A percentile compares a stretch with the other conserved stretches of the same genome.
Conservation (phyloP, 1,140 invertebrate genomes). For the Archegozetes longisetosus region DNA sequence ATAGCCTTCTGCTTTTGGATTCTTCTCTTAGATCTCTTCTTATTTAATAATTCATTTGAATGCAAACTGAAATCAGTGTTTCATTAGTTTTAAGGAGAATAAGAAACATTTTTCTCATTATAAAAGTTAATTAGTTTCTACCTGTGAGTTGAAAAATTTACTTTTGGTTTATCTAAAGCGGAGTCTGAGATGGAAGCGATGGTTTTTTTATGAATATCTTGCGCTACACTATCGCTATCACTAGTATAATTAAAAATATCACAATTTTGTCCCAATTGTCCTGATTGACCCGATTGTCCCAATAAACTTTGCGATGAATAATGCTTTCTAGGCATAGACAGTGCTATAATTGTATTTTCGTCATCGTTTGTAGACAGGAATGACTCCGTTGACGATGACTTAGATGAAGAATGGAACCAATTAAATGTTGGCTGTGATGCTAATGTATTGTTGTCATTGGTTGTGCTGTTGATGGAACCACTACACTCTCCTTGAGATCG, state of each 20-base stretch:
- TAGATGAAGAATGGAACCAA: neutral
- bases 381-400: slow-evolving; percentile 2
- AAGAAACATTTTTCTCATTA: neutral
- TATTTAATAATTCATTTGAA: neutral
- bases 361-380: neutral
- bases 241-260: neutral
- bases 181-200: neutral
- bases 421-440: neutral
- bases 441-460: neutral
- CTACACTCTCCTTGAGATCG: neutral
- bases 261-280: neutral
- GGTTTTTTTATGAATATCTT: neutral
- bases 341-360: neutral
- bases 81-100: neutral
- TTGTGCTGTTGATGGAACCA: neutral
- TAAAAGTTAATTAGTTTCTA: neutral
- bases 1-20: neutral
- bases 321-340: neutral
- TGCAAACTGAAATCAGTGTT: neutral
- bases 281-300: neutral
- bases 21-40: neutral
- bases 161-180: neutral
- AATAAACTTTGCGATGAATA: neutral
- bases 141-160: neutral
- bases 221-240: neutral